Evolutionary conservation across 2,888 invertebrate species (phyloP), one percentile per base, ranked within the genome.

Genomic region (Acanthosepion lycidas): DNA sequence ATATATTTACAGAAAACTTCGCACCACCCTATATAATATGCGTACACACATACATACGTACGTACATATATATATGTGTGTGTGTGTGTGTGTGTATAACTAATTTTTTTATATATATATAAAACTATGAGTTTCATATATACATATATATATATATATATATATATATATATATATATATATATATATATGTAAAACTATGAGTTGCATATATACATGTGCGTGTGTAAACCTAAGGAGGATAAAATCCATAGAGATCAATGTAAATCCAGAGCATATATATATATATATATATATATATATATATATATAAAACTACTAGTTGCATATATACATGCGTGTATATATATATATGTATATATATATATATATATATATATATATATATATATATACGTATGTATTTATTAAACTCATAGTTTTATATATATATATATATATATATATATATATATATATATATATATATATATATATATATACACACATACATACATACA

Each of bases 91-190:
- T 78, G n/a, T 78, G n/a, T 78, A n/a, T 78, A n/a, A 42, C 42
- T 42, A 1, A 28, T 78, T 6, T 6, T n/a, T 78, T 12, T 78
- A n/a, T 78, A n/a, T n/a, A 78, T n/a, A 78, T n/a, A 78, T 9
- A 78, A 6, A n/a, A n/a, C 28, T 18, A 5, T 20, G 15, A 55
- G 4, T 18, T 55, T 3, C 2, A 18, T 20, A 55, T 55, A 55
- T 55, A 55, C n/a, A 78, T 78, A 3, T 28, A 12, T 28, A n/a
- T 28, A n/a, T 78, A 78, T 78, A n/a, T 78, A 78, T 78, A 78
- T 78, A 78, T 78, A n/a, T n/a, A 28, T 78, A n/a, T n/a, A 78
- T 78, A n/a, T 78, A n/a, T 78, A n/a, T n/a, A 78, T n/a, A 78
- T n/a, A 78, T n/a, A 78, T 28, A n/a, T 78, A 78, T 15, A 3